Base-by-base conservation (phyloP, 2,888 invertebrate species). In the Crossocerus cetratus region DNA sequence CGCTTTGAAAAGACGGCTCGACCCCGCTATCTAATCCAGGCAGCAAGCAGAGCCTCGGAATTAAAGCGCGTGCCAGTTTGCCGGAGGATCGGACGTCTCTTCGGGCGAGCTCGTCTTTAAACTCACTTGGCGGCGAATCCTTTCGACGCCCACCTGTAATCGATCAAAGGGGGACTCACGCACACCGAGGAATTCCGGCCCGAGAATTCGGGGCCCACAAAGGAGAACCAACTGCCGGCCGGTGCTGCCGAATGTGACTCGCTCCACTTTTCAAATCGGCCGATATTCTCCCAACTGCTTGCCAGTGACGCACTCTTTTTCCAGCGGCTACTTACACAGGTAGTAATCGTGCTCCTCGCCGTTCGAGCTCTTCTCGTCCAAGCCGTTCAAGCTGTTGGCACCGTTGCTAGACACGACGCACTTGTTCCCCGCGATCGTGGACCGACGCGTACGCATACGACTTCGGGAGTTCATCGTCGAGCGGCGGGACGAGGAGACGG, bases 261-360 rank as follows among this genome's bases (percentile, higher is more conserved):
- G 44, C 21, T 60, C 60, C 44, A 32, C n/a, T 69, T 70, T 72
- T 45, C 2, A 65, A 65, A 64, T 18, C 4, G 42, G 56, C 43
- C 14, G 43, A 43, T 3, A 3, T 18, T 16, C 32, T 42, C 4
- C 44, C 16, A 59, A 32, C 32, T 32, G 18, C n/a, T 20, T 53
- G n/a, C n/a, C n/a, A n/a, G n/a, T n/a, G n/a, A n/a, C n/a, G n/a
- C 23, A 16, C 5, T 20, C n/a, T 63, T 58, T 20, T 11, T 45
- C 65, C 16, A n/a, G 49, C 4, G 0, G 14, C 21, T 73, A 78
- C 78, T 78, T 54, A 78, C 78, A 32, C 18, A 18, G 1, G 0
- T 32, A 54, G 32, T 18, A 1, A 8, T 21, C n/a, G 42, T 16
- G 11, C 3, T 32, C 8, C 11, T n/a, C 14, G 13, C 2, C 18